These are phyloP conservation scores for Neoitamus cyanurus DNA, from an alignment of 2,888 invertebrate genomes.

Conservation along the genomic window DNA sequence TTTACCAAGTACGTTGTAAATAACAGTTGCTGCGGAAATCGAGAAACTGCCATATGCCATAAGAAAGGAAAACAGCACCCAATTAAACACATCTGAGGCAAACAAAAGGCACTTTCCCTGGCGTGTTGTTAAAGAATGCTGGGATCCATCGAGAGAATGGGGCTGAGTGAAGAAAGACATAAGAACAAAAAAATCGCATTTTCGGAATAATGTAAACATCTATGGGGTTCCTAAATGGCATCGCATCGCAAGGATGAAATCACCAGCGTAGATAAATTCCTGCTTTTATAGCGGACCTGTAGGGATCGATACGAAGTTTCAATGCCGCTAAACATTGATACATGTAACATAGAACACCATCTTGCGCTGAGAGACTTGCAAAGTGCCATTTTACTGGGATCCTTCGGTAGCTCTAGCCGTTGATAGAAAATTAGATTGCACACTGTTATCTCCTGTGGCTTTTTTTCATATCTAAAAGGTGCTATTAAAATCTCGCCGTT, in stretches of 20 bases:
- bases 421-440: not conserved
- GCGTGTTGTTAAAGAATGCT: not conserved
- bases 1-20: not conserved
- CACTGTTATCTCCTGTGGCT: not conserved
- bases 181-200: not conserved
- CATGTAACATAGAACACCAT: not conserved
- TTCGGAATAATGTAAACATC: not conserved
- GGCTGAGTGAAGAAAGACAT: not conserved
- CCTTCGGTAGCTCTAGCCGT: not conserved
- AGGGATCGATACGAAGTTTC: not conserved
- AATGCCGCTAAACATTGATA: not conserved
- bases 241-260: not conserved
- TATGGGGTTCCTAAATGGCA: not conserved
- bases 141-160: not conserved
- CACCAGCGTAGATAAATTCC: not conserved
- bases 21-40: not conserved
- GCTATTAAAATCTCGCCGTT: not conserved
- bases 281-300: not conserved
- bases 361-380: not conserved
- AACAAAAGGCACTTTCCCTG: not conserved
- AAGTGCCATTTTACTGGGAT: not conserved
- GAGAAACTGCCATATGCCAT: not conserved
- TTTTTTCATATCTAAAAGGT: not conserved
- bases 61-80: not conserved
- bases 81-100: not conserved